phyloP scores from a whole-genome alignment of 1,140 invertebrate genomes.

The Saccostrea cuccullata region DNA sequence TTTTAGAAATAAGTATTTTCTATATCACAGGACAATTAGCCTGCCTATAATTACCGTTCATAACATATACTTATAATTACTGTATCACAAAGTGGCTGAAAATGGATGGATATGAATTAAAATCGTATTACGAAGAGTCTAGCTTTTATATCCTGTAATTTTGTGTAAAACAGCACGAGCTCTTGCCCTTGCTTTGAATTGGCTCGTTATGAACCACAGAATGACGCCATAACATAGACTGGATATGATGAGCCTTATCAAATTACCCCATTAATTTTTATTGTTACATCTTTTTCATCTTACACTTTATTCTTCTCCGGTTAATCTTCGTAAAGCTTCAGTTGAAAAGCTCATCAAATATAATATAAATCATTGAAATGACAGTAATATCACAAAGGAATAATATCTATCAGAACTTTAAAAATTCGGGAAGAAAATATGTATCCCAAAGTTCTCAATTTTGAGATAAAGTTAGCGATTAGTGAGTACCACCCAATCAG shows the following conservation, averaged over 20 bases:
- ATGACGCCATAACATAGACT: neutral
- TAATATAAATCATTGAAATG: neutral
- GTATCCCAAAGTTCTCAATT: neutral
- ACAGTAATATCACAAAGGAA: slow-evolving; percentile 2
- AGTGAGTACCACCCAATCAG: neutral
- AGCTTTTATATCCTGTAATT: neutral
- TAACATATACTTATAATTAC: too few relatives aligned
- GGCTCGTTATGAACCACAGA: neutral
- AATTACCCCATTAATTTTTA: slow-evolving; percentile 16
- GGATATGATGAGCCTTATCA: neutral
- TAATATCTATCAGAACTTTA: neutral
- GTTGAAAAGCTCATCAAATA: slow-evolving; percentile 1
- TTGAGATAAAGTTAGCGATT: neutral
- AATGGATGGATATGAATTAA: too few relatives aligned
- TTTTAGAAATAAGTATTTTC: too few relatives aligned
- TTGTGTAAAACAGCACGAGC: neutral
- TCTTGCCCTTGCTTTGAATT: neutral
- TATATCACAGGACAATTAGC: too few relatives aligned
- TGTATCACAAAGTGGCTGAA: too few relatives aligned
- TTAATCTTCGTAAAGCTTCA: slow-evolving; percentile 12
- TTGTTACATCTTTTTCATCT: slow-evolving; percentile 29
- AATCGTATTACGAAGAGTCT: too few relatives aligned
- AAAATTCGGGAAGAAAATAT: neutral
- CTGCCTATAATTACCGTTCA: too few relatives aligned
- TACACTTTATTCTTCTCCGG: neutral